Conservation (phyloP, 2,888 invertebrate species). For the Napeogenes inachia region DNA sequence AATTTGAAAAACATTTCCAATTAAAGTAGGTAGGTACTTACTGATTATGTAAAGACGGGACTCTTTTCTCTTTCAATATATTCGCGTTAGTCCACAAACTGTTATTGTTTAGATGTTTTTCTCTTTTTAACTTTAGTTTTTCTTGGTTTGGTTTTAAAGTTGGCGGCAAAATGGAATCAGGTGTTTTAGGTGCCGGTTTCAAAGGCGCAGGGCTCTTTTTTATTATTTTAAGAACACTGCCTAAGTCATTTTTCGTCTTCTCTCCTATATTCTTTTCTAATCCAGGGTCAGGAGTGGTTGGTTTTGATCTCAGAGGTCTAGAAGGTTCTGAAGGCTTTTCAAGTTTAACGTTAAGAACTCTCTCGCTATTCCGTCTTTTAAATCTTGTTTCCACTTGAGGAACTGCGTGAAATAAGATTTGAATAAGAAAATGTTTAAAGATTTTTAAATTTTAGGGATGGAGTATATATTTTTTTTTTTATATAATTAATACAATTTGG, state of each 20-base stretch:
- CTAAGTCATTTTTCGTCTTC: conserved; percentile 46
- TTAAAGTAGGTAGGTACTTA: conserved; percentile 39
- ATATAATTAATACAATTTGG: no score
- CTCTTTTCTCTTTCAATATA: conserved; percentile 47
- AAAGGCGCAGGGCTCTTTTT: conserved; percentile 55
- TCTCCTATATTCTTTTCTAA: conserved; percentile 41
- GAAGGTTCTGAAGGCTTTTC: conserved; percentile 52
- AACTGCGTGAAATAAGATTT: conserved; percentile 16
- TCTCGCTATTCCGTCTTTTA: conserved; percentile 43
- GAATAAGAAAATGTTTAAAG: no score
- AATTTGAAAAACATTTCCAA: conserved; percentile 4
- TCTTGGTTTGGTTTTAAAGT: conserved; percentile 57
- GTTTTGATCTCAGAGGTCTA: conserved; percentile 49
- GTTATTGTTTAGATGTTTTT: conserved; percentile 69
- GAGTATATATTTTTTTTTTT: no score
- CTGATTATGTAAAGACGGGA: conserved; percentile 47
- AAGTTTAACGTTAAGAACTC: conserved; percentile 45
- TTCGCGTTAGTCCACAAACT: conserved; percentile 63
- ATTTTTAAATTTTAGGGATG: no score
- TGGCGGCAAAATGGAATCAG: conserved; percentile 55
- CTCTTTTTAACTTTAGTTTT: conserved; percentile 50
- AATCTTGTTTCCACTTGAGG: conserved; percentile 43
- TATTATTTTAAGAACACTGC: conserved; percentile 61
- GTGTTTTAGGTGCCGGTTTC: conserved; percentile 38
- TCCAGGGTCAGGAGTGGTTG: conserved; percentile 46